Evolutionary conservation across 2,113 vertebrate genomes (phyloP), one percentile per base, ranked within the genome.

Genomic region (Pseudolaguvia tuberculata): DNA sequence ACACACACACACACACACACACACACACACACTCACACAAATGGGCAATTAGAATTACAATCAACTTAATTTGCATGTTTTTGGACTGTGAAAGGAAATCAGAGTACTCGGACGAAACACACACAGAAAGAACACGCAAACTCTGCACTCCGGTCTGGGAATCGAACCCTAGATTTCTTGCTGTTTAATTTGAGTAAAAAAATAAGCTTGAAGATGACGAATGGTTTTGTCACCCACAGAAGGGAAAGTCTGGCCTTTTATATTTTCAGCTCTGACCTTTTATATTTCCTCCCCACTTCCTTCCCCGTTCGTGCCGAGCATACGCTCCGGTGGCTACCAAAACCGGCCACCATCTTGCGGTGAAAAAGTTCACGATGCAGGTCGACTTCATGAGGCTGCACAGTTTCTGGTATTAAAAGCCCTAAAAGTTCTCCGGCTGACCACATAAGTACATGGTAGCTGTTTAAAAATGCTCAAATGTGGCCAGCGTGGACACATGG

Each of bases 401-500:
- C 83, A 79, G 84, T 84, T 87, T 81, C 75, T 84, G 84, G 86
- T 90, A 82, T n/a, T 82, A 61, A 84, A 81, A 85, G 84, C 78
- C 87, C 80, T 81, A 87, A 88, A 88, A 89, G 79, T 75, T 83
- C 78, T 70, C 80, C 63, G 79, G 75, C 82, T 85, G 82, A 88
- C 88, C 88, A 79, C 87, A 88, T 87, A 90, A 90, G 77, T 85
- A 85, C 85, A 88, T 74, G 84, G 81, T 87, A 82, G 77, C 86
- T 81, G 48, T 74, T 69, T 58, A 63, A 70, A 72, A 72, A 63
- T 52, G 61, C 78, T 70, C 74, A 85, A 83, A 82, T 42, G 83
- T 71, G 59, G 83, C 48, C 77, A 48, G 63, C 47, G 73, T 82
- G 52, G 27, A 77, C 53, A 56, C 62, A 6, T n/a, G 61, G 75